Evolutionary conservation across 1,140 invertebrate species (phyloP), one percentile per base, ranked within the genome.

Genomic region (Anoplolepis gracilipes): DNA sequence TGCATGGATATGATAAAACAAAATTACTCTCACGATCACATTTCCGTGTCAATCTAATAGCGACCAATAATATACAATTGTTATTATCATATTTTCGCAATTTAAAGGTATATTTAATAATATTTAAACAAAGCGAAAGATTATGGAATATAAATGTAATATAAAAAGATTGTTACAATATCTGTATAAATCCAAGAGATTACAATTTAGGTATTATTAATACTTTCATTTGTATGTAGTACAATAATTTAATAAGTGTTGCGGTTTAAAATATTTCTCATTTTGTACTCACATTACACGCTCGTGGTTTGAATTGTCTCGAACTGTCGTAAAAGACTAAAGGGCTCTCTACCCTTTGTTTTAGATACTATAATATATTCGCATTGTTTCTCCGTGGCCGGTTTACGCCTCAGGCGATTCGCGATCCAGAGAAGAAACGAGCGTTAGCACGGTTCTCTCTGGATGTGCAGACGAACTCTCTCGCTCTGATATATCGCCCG

Each of bases 331-430:
- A 88, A 88, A 75, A 79, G 81, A 85, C 62, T 61, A 73, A 67
- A 67, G 75, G 82, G 46, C n/a, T 64, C 19, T 10, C 22, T 13
- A 16, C 55, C 76, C 87, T 90, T 90, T 87, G 89, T 90, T 90
- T 89, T 87, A 85, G 89, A 91, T 91, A 87, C 87, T 65, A 87
- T 89, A 90, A 90, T 90, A 90, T 90, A 90, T 91, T 90, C 88
- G 87, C 81, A 91, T 91, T 91, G 90, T 91, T 90, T 64, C 85
- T 88, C 86, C 8, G 76, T 53, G 88, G 87, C 89, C 73, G 89
- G 86, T 88, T 90, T 90, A 87, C 75, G 87, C 86, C 62, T n/a
- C 84, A 88, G 59, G 88, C 69, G 82, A 84, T 64, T 62, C 28
- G 87, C 72, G 64, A 70, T 73, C 67, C 65, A 86, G 70, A 89